Base-by-base conservation (phyloP, 2,888 invertebrate species). In the Amiota minor region DNA sequence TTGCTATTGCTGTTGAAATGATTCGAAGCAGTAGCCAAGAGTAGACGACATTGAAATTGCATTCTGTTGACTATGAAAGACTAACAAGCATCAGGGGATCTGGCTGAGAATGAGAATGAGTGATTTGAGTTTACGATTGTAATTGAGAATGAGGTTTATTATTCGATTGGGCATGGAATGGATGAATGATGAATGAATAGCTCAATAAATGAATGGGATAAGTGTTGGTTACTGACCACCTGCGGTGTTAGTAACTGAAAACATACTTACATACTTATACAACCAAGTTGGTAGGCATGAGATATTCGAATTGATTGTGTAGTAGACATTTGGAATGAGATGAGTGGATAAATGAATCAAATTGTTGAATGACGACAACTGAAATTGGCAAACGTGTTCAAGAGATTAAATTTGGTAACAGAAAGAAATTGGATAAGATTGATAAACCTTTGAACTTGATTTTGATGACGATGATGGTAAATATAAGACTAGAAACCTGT, bases 171-270 rank as follows among this genome's bases (percentile, higher is more conserved):
- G 35, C 35, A 35, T 35, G 35, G 35, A 35, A 35, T 23, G 3
- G 23, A 23, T 35, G 35, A 35, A 35, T 35, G 35, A 35, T 35
- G 35, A 35, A 35, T 35, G 35, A 35, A 35, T 35, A 8, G 0
- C 6, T 35, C 35, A 35, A 0, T 35, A 8, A 35, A 35, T 35
- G 35, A 35, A 6, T 35, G 35, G 35, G 2, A 46, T 45, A 59
- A 56, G 72, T 67, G 65, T 45, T 56, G 12, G 18, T 47, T 47
- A 64, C 70, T 67, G 74, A 80, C 69, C 78, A 80, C 82, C 85
- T 82, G 85, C 85, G 83, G 83, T 65, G 86, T 74, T 78, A 79
- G 85, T 83, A 86, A 81, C 86, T 84, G 83, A 75, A 83, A 83
- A 83, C 85, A 77, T 86, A 86, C 86, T 83, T 85, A 84, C 76